Base-by-base conservation (phyloP, 2,113 vertebrate genomes). In the Ornithorhynchus anatinus region DNA sequence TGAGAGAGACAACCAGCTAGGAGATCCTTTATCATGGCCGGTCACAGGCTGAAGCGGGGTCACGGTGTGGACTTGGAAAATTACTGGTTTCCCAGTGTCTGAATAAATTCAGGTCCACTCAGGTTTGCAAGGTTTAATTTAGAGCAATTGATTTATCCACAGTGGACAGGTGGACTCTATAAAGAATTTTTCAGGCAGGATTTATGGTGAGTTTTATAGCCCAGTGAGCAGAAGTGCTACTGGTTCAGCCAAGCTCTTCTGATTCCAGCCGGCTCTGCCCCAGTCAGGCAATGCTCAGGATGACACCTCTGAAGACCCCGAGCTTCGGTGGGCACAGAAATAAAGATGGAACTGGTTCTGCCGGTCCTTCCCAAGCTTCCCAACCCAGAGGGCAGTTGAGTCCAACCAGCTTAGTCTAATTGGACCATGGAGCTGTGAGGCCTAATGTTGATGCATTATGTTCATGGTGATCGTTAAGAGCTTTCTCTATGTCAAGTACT, bases 71-170 rank as follows among this genome's bases (percentile, higher is more conserved):
- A 87, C 91, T 92, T 89, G 69, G 78, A 88, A 91, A 93, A 91
- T 91, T 88, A 91, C 80, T 82, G 79, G 79, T 86, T 91, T 84
- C 79, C 80, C 80, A 66, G 84, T 75, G 84, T 75, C 80, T 84
- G 87, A 90, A 90, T 89, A 92, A 91, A 91, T 91, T 80, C 81
- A 89, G 32, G 75, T 78, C 75, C 84, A 84, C 88, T 87, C 88
- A 88, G 70, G 80, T 89, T 86, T 88, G 64, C 75, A 68, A 79
- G 84, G 90, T 91, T 92, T 92, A 92, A 92, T 91, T 93, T 90
- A 91, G 76, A 91, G 66, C 75, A 87, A 89, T 75, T 89, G 91
- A 93, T 92, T 92, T 93, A 93, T 92, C 87, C 76, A 64, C 68
- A 81, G 69, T 59, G 75, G 85, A 89, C 87, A 89, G 86, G 89